Evolutionary conservation across 2,888 invertebrate species (phyloP), one percentile per base, ranked within the genome.

Genomic region (Conops quadrifasciatus): DNA sequence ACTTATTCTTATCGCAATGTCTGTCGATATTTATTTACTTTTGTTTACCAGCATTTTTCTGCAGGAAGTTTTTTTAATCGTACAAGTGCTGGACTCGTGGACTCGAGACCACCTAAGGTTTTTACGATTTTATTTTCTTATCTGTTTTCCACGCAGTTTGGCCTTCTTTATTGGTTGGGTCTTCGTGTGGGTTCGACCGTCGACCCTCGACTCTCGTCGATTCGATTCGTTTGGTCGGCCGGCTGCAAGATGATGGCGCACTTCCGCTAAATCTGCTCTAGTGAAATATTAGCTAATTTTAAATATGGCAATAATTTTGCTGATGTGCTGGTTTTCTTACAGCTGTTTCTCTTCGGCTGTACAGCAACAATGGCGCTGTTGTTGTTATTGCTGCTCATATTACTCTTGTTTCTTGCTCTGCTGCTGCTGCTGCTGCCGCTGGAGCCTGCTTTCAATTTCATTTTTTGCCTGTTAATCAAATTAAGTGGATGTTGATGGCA

Each of bases 401-500:
- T 7, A 36, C 9, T 9, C 9, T 36, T 36, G 36, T 36, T 36
- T n/a, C 15, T 30, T 16, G 30, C 15, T 60, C 7, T 28, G n/a
- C n/a, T 28, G 15, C 36, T 2, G 15, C 30, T 36, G 60, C 60
- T 43, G 60, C 36, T 36, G 36, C 28, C 47, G 62, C 47, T 65
- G 49, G 72, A 62, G 70, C 72, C 72, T 70, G 72, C 62, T 68
- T 62, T 70, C 71, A 74, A 71, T 72, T 72, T 19, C 60, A 59
- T 15, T 51, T 49, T 30, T 15, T 16, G 70, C 70, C 78, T 78
- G 80, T 81, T 82, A 82, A 81, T 81, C 82, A 81, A 81, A 82
- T 82, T 81, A 81, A 81, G 81, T 81, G 81, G 80, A 79, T 78
- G 80, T 79, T 82, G 81, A 81, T 80, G 77, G 78, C 65, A 7